Evolutionary conservation across 2,797 vertebrate species (phyloP).

Genomic region (Capromys pilorides): DNA sequence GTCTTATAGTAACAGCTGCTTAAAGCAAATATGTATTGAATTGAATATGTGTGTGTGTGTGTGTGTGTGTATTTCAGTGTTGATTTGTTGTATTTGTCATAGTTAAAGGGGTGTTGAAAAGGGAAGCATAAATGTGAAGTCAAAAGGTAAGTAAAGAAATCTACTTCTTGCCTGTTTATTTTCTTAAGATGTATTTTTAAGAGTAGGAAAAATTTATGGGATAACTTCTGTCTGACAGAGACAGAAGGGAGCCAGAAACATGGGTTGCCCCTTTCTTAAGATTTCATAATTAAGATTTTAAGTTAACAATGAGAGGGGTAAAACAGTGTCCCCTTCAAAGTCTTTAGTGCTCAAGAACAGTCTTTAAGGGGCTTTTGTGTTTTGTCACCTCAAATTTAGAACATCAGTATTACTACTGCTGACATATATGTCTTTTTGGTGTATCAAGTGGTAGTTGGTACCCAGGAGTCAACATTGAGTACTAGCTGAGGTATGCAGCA

Average conservation of each 20-base stretch:
- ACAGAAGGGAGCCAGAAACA: no score
- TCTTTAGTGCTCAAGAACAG: conserved; percentile 18
- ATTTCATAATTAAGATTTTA: conserved; percentile 31
- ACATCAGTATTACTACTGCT: neutral
- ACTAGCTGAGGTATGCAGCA: neutral
- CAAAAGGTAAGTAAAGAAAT: neutral
- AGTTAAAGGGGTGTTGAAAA: conserved; percentile 54
- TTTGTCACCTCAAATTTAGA: conserved; percentile 23
- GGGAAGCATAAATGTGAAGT: conserved; percentile 7
- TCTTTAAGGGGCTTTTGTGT: neutral
- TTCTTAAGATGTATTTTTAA: conserved; percentile 20
- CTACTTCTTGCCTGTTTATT: neutral
- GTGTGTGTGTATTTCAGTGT: neutral
- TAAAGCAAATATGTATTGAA: conserved; percentile 48
- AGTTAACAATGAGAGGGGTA: neutral
- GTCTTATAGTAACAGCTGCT: conserved; percentile 12
- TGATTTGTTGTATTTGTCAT: conserved; percentile 54
- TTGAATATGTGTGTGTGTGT: neutral
- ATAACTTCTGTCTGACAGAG: no score
- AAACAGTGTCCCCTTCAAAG: neutral
- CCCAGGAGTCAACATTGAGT: neutral
- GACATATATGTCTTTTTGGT: neutral
- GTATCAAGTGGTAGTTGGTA: conserved; percentile 12
- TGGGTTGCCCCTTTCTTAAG: no score
- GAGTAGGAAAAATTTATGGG: no score